Conservation (phyloP, 2,113 vertebrate species). For the Scartelaos histophorus region DNA sequence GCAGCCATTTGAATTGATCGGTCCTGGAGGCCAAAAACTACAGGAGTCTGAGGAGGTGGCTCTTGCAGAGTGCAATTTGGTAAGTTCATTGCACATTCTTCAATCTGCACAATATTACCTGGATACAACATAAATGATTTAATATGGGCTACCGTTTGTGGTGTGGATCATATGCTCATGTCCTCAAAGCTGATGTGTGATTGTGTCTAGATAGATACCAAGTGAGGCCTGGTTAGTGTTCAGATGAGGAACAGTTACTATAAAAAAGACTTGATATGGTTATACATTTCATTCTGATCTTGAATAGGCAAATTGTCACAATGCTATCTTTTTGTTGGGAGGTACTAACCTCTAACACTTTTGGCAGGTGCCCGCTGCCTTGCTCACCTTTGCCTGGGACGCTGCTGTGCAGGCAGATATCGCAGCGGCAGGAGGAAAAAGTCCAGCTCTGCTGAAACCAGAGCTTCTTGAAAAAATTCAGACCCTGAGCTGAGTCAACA, state of each 20-base stretch:
- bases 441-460: conserved; percentile 73
- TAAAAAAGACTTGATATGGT: neutral
- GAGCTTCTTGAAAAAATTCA: conserved; percentile 77
- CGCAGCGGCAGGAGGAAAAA: conserved; percentile 72
- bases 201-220: neutral
- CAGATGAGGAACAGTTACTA: neutral
- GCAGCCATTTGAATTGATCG: conserved; percentile 92
- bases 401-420: conserved; percentile 84
- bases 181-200: neutral
- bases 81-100: conserved; percentile 68
- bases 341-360: neutral
- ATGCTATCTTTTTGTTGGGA: neutral
- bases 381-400: conserved; percentile 88
- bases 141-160: neutral
- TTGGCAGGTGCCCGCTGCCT: conserved; percentile 87
- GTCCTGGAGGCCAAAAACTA: conserved; percentile 86
- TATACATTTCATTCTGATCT: neutral
- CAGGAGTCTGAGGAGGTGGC: conserved; percentile 78
- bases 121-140: neutral
- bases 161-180: neutral
- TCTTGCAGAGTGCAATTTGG: conserved; percentile 89
- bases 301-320: neutral
- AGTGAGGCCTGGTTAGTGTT: neutral
- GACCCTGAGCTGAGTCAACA: conserved; percentile 79
- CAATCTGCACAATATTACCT: neutral